Evolutionary conservation across 2,888 invertebrate species (phyloP), one percentile per base, ranked within the genome.

Genomic region (Andrena camellia): DNA sequence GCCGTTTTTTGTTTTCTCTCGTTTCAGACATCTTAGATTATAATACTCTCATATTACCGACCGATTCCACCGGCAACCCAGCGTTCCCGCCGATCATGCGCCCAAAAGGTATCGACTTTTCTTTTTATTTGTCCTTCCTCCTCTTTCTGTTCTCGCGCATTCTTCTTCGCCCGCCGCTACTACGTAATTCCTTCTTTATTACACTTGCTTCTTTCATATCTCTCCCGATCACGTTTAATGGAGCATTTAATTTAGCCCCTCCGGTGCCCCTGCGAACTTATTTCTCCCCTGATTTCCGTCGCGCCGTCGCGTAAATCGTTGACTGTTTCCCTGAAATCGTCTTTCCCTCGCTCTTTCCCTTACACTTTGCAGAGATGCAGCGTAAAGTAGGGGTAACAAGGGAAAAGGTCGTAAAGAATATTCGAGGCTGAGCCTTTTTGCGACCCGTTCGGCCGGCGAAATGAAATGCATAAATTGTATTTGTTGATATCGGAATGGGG

Each of bases 11-110:
- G 88, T 89, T 90, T 89, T 93, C 92, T 94, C 94, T 94, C 93
- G 94, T 96, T 96, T 93, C 96, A 96, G 96, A 96, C 95, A 95
- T 96, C 94, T 95, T 95, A 95, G 96, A 96, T 95, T 96, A 96
- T 95, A 96, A 96, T 95, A 95, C 96, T 94, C 95, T 96, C 94
- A 95, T 96, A 94, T 96, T 97, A 95, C 97, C 97, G 92, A 97
- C 96, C 93, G 97, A 97, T 95, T 96, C 96, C 90, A 95, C 96
- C 92, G 97, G 97, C 93, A 95, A 95, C 88, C 96, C 96, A 91
- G 96, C 96, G 94, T 95, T 96, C 94, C 97, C 97, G 92, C 95
- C 96, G 90, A 95, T 97, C 93, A 95, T 96, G 93, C 95, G 96
- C 94, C 95, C 96, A 88, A 96, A 96, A 96, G 97, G 97, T 97